Conservation (phyloP, 1,140 invertebrate species). For the Drosophila nikananu region DNA sequence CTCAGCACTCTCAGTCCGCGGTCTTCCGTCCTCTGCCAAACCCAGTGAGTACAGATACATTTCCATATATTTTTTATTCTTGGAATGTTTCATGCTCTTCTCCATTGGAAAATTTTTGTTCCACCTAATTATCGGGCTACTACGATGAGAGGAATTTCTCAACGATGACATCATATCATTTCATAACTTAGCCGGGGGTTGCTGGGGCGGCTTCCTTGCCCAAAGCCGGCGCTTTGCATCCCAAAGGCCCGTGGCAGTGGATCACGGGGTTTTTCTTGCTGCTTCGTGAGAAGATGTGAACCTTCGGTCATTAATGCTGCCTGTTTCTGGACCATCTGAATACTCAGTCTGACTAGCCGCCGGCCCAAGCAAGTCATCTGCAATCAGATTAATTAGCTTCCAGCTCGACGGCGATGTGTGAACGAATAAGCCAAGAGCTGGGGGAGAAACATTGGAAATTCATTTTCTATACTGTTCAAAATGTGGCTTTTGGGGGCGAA, state of each 20-base stretch:
- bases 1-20: not conserved
- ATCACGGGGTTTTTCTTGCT: not conserved
- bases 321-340: not conserved
- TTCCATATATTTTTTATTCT: conserved; percentile 1
- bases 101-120: not conserved
- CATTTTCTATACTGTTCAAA: not conserved
- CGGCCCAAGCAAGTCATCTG: conserved; percentile 16
- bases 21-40: not conserved
- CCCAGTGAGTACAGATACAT: conserved; percentile 1
- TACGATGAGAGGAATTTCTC: conserved; percentile 7
- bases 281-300: not conserved
- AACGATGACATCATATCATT: conserved; percentile 19
- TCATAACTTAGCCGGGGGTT: not conserved
- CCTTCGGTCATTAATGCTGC: not conserved
- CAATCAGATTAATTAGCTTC: conserved; percentile 12
- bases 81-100: not conserved
- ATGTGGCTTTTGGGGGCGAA: too few species aligned
- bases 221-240: not conserved
- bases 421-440: not conserved
- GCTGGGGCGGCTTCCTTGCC: not conserved
- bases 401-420: conserved; percentile 3
- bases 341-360: not conserved
- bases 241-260: not conserved
- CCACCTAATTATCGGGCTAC: not conserved
- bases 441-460: conserved; percentile 31